Evolutionary conservation across 2,888 invertebrate genomes (phyloP), one percentile per base, ranked within the genome.

Genomic region (Epinotia ramella): DNA sequence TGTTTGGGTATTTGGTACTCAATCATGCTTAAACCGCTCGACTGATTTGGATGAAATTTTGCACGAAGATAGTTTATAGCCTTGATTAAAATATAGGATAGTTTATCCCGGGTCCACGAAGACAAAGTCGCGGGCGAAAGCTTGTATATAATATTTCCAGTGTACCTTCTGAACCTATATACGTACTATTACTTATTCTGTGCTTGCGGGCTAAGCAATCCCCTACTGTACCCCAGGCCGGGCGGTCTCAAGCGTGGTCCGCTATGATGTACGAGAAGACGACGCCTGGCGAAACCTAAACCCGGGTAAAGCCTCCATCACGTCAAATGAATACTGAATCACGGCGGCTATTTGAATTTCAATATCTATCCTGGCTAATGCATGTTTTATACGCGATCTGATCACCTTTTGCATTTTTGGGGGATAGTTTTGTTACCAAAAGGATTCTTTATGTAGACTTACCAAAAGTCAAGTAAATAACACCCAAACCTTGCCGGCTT

Each of bases 321-420:
- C 93, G 90, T 92, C 94, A 93, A 93, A 94, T 93, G 94, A 94
- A 94, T 94, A 94, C 94, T 92, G 91, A 94, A 94, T 93, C 94
- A 92, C 88, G 90, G 86, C 83, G 89, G 87, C 92, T 88, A 92
- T 93, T 94, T 92, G 92, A 93, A 92, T 93, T 93, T 94, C 94
- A 94, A 94, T 94, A 93, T 93, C 91, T 91, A 89, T 85, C 85
- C 82, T 80, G 79, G 83, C 84, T 88, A 87, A 89, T 87, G 84
- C 82, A 79, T 84, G 81, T 83, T 81, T 82, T 79, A 79, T 78
- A 78, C 78, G 59, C 64, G 49, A 67, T 69, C 56, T 56, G 77
- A 73, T 73, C 72, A 73, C 67, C 77, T 69, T 40, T 65, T 49
- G 60, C 73, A 64, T 77, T 69, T 73, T 53, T 49, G 49, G 73